Percentiles rank a stretch among this genome's conserved stretches.
Evolutionary conservation across 2,113 vertebrate species (phyloP).

Genomic region (Perognathus longimembris): DNA sequence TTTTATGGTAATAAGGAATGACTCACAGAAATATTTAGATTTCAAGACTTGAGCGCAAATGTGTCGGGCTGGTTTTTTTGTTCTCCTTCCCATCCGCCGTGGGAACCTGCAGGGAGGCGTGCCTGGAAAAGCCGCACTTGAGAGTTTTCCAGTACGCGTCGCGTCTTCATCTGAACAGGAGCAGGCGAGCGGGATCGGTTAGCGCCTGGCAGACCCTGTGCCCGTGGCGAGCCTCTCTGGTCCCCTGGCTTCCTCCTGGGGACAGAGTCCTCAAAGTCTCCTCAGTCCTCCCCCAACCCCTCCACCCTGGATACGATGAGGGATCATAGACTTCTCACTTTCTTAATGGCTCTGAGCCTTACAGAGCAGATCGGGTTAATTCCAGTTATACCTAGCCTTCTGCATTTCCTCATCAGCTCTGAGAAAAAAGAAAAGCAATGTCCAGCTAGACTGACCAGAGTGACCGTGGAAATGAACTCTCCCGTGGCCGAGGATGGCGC

Average conservation of each 20-base stretch:
- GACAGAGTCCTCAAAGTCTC: no score
- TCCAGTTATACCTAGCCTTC: neutral
- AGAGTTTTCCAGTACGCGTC: conserved; percentile 56
- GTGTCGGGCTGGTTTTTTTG: conserved; percentile 66
- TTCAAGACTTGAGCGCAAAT: conserved; percentile 79
- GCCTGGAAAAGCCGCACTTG: conserved; percentile 40
- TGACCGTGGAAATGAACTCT: neutral
- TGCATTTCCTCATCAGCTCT: neutral
- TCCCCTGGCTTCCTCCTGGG: neutral
- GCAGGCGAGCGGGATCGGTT: neutral
- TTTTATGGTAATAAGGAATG: conserved; percentile 75
- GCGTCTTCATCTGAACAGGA: neutral
- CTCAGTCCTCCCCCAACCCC: no score
- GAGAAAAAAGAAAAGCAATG: neutral
- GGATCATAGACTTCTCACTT: neutral
- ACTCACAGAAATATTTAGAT: conserved; percentile 82
- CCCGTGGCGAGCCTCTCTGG: neutral
- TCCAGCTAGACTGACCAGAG: neutral
- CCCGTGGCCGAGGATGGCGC: neutral
- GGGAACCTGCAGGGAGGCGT: conserved; percentile 29
- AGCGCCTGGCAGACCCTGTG: neutral
- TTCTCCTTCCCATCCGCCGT: conserved; percentile 47
- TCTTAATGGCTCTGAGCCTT: neutral
- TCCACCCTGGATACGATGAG: neutral
- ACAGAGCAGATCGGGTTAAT: neutral